Evolutionary conservation across 2,113 vertebrate species (phyloP).

Genomic region (Cynopterus brachyotis): DNA sequence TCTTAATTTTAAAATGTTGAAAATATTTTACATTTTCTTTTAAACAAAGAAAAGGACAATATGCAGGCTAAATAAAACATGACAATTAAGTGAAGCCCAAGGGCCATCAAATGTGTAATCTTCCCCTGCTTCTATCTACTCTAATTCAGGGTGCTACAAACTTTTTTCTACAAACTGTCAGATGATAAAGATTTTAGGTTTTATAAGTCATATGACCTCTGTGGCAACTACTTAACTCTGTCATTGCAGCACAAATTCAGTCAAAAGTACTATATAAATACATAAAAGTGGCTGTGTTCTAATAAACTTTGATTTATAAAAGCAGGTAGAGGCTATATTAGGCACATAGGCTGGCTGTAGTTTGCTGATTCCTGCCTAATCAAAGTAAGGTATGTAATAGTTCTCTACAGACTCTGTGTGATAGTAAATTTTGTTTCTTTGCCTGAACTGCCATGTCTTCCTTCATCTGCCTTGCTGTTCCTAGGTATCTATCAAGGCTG

Average conservation of each 20-base stretch:
- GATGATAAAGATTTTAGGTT: background rate
- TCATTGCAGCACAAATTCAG: background rate
- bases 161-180: background rate
- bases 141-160: background rate
- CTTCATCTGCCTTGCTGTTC: background rate
- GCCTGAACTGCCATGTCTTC: background rate
- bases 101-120: background rate
- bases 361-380: background rate
- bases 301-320: background rate
- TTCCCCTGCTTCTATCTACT: background rate
- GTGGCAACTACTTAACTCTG: background rate
- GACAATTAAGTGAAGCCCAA: background rate
- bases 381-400: background rate
- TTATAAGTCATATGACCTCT: background rate
- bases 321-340: background rate
- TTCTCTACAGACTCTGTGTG: background rate
- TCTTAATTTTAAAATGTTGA: conserved; percentile 9
- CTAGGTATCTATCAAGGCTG: background rate
- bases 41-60: background rate
- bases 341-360: background rate
- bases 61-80: background rate
- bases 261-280: background rate
- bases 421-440: background rate
- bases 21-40: background rate
- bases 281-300: background rate